Evolutionary conservation across 1,140 invertebrate species (phyloP), one percentile per base, ranked within the genome.

Genomic region (Macrostomum lignano): DNA sequence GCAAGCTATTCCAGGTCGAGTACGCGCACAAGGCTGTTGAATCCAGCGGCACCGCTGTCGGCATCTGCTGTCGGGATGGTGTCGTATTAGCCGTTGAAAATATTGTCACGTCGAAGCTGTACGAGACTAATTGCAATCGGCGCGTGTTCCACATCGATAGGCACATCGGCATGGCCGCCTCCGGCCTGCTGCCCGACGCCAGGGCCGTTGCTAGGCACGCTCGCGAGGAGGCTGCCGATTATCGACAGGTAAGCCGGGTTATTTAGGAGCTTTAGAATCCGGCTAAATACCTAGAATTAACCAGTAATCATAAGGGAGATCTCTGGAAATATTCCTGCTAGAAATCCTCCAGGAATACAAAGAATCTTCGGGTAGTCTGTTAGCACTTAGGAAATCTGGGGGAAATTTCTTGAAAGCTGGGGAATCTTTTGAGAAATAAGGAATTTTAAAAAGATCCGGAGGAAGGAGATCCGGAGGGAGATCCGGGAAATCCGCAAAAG

Each of bases 21-120:
- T 98, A 98, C 64, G 91, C 91, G 17, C 73, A 77, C 32, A 98
- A 98, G 63, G 91, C 91, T 10, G 86, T 96, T 2, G 91, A 96
- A 64, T 93, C 88, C 46, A 88, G 82, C 52, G 86, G 71, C 5
- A 96, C 86, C 36, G 78, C 82, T 2, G 72, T 96, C 44, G 86
- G 75, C 4, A 62, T 98, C 1, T 58, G 76, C 47, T 82, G 84
- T 17, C 93, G 81, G 51, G 81, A 96, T 66, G 78, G 82, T 25
- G 71, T 96, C 14, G 77, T 96, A 5, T 74, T 96, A 52, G 91
- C 81, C 3, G 82, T 93, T 5, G 91, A 98, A 55, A 96, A 98
- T 57, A 63, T 96, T 21, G 69, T 96, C 1, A 73, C 74, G n/a
- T 94, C 86, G 6, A 88, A 91, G 55, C 59, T 98, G 2, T 91